Evolutionary conservation across 2,113 vertebrate species (phyloP).

Genomic region (Geococcyx californianus): DNA sequence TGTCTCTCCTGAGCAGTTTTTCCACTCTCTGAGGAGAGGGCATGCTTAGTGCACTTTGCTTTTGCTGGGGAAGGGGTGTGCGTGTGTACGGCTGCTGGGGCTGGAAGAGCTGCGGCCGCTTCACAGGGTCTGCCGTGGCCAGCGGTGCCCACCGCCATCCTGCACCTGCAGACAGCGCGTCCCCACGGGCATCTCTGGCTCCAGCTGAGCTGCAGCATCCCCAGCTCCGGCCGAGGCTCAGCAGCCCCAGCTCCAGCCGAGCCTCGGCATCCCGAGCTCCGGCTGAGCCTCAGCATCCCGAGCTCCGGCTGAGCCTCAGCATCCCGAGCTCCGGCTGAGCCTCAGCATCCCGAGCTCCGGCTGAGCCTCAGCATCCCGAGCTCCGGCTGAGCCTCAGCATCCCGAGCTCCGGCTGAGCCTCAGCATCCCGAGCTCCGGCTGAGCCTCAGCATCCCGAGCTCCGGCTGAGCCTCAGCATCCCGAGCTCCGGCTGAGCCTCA

Average conservation of each 20-base stretch:
- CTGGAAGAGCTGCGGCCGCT: background rate
- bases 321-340: background rate
- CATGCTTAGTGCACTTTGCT: accelerated
- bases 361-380: background rate
- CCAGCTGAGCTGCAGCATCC: no score
- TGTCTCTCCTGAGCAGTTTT: background rate
- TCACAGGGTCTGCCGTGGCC: background rate
- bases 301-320: accelerated
- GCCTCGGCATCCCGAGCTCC: background rate
- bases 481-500: no score
- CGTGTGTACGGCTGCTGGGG: background rate
- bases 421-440: background rate
- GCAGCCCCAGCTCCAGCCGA: background rate
- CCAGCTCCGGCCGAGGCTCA: accelerated
- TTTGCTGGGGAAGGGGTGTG: background rate
- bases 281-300: background rate
- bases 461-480: accelerated
- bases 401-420: background rate
- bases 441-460: background rate
- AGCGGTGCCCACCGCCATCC: background rate
- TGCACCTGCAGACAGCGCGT: background rate
- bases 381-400: accelerated
- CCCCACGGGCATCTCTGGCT: background rate
- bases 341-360: background rate
- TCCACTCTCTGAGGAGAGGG: background rate